These are phyloP conservation scores for Loriculus beryllinus DNA, from an alignment of 2,797 vertebrate genomes.

Conservation along the genomic window DNA sequence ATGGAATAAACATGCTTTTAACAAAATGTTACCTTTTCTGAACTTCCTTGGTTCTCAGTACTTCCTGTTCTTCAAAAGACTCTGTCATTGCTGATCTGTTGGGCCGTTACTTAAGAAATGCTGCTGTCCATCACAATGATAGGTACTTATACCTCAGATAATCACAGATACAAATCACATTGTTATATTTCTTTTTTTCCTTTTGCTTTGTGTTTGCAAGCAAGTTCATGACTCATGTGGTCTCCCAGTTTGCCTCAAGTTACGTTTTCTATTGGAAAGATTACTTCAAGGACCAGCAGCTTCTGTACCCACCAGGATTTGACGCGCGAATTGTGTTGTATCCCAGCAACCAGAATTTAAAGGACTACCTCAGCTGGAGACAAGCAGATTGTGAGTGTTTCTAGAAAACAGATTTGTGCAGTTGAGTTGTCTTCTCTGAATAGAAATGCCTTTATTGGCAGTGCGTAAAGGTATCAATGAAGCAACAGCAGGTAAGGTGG, in stretches of 20 bases:
- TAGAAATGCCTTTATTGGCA: neutral
- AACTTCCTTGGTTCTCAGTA: neutral
- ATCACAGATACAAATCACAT: neutral
- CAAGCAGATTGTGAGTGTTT: slow-evolving; percentile 93
- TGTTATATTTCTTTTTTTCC: slow-evolving; percentile 11
- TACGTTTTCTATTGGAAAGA: slow-evolving; percentile 97
- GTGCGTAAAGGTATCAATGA: neutral
- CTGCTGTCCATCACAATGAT: neutral
- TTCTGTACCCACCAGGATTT: slow-evolving; percentile 92
- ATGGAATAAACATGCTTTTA: neutral
- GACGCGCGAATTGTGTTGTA: slow-evolving; percentile 94
- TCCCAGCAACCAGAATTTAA: slow-evolving; percentile 90
- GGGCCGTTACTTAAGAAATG: neutral
- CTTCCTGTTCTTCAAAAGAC: neutral
- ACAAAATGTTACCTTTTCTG: neutral
- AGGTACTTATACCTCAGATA: neutral
- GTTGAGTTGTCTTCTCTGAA: neutral
- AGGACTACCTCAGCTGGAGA: slow-evolving; percentile 97
- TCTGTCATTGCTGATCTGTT: neutral
- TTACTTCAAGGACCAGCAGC: slow-evolving; percentile 88
- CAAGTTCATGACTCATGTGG: slow-evolving; percentile 96
- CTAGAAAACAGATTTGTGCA: neutral
- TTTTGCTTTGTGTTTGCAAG: slow-evolving; percentile 73
- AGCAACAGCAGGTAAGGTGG: neutral
- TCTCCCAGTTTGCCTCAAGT: slow-evolving; percentile 95